These are phyloP conservation scores for Pollenia amentaria DNA, from an alignment of 2,888 invertebrate species.

Conservation along the genomic window DNA sequence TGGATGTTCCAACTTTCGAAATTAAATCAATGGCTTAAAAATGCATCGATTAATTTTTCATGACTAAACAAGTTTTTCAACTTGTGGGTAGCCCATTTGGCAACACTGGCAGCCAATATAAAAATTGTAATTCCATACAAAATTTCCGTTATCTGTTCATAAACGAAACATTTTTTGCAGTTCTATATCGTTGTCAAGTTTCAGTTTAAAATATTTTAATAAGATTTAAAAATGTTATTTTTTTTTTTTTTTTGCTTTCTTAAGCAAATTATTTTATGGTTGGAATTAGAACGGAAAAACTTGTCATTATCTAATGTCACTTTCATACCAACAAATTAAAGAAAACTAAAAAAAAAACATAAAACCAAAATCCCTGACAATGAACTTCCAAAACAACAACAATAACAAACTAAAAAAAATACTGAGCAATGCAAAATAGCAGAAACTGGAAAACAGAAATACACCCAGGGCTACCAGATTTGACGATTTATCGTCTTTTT, in stretches of 20 bases:
- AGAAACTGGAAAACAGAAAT: background rate
- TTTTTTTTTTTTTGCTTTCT: slow-evolving; percentile 11
- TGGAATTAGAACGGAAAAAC: slow-evolving; percentile 36
- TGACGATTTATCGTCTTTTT: no score
- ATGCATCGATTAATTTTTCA: no score
- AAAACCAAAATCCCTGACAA: slow-evolving; percentile 69
- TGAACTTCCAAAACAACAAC: slow-evolving; percentile 49
- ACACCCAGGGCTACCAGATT: no score
- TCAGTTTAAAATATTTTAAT: slow-evolving; percentile 16
- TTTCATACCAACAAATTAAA: slow-evolving; percentile 47
- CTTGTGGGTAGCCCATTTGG: no score
- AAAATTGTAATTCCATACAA: background rate
- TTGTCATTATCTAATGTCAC: slow-evolving; percentile 59
- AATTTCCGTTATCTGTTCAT: background rate
- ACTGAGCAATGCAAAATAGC: slow-evolving; percentile 33
- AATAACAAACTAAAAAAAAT: slow-evolving; percentile 31
- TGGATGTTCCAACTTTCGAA: no score
- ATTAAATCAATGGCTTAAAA: no score
- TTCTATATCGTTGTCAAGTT: background rate
- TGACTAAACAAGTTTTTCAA: no score
- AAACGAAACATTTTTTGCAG: background rate
- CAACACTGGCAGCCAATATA: background rate
- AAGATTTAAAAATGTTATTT: background rate
- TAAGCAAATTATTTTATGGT: slow-evolving; percentile 48
- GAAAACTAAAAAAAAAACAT: slow-evolving; percentile 22